phyloP scores from a whole-genome alignment of 2,113 vertebrate genomes.

The Castor canadensis region DNA sequence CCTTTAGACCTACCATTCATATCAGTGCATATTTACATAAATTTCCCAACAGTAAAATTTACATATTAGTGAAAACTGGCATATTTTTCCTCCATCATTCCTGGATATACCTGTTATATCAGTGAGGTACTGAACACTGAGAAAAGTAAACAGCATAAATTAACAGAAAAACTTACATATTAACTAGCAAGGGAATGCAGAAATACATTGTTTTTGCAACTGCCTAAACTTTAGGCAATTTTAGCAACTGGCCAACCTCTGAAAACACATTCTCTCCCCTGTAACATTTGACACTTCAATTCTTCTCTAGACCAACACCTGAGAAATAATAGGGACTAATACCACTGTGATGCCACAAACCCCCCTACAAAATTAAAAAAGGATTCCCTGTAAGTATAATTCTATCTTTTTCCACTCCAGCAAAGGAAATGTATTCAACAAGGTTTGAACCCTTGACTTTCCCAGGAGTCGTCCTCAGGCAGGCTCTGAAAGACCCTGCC shows the following conservation, averaged over 20 bases:
- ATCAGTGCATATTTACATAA: neutral
- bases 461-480: neutral
- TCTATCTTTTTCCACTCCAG: neutral
- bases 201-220: neutral
- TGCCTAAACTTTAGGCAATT: neutral
- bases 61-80: neutral
- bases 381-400: rapidly evolving
- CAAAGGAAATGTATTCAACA: neutral
- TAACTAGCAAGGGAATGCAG: neutral
- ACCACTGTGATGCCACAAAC: neutral
- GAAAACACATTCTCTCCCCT: neutral
- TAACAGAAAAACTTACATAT: neutral
- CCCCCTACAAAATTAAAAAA: neutral
- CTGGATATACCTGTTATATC: neutral
- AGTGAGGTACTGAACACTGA: neutral
- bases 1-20: neutral
- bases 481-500: neutral
- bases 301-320: neutral
- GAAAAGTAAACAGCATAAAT: neutral
- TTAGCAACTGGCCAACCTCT: no score
- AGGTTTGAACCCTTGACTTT: neutral
- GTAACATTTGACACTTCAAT: neutral
- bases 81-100: neutral
- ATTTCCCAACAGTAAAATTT: neutral
- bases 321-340: neutral